Conservation (phyloP, 92 coral and sea anemone species). For the Isaurus tuberculatus region DNA sequence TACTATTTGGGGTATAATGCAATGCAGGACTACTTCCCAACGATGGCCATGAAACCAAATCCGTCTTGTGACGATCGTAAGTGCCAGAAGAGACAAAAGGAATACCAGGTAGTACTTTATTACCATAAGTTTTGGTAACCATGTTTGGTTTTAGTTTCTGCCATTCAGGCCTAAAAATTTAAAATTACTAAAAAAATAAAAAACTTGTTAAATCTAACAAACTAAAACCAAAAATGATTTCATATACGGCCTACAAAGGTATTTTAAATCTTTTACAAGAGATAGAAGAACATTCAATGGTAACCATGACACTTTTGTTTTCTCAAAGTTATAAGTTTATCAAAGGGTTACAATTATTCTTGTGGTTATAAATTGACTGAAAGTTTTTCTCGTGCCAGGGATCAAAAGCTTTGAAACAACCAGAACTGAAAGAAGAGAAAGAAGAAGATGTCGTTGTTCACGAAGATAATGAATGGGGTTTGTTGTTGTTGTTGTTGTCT, state of each 20-base stretch:
- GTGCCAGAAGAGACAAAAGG: conserved; percentile 82
- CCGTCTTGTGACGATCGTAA: conserved; percentile 92
- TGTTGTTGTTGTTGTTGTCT: neutral
- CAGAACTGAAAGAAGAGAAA: conserved; percentile 56
- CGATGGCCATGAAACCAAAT: conserved; percentile 97
- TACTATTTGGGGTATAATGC: conserved; percentile 97
- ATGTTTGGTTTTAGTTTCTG: neutral
- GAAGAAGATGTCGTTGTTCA: conserved; percentile 80
- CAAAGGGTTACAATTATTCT: neutral
- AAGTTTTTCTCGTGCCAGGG: conserved; percentile 38
- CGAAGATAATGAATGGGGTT: conserved; percentile 97
- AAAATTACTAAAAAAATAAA: neutral
- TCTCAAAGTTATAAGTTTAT: neutral
- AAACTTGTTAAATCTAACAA: too few species aligned
- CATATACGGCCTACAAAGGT: too few species aligned
- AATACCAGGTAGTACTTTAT: conserved; percentile 75
- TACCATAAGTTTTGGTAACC: neutral
- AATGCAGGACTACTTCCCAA: conserved; percentile 94
- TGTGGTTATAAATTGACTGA: neutral
- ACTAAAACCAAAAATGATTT: too few species aligned
- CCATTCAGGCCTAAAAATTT: neutral
- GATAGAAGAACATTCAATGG: too few species aligned
- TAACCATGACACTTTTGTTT: too few species aligned
- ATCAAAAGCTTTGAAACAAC: conserved; percentile 48
- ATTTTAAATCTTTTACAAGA: too few species aligned